Conservation (phyloP, 2,797 vertebrate genomes). For the Enteromius radiatus region DNA sequence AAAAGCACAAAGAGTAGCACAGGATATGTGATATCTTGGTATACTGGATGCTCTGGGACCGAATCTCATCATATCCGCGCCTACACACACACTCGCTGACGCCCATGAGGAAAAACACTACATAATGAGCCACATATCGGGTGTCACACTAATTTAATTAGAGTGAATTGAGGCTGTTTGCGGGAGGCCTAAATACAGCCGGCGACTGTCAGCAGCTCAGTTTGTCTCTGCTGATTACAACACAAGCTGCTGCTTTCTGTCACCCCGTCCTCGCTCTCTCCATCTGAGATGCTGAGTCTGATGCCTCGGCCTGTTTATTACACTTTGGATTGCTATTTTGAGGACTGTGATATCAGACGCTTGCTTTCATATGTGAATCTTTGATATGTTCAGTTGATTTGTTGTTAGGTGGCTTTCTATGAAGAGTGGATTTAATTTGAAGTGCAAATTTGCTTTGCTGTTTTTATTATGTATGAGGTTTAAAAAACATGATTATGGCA, state of each 20-base stretch:
- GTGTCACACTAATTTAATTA: slow-evolving; percentile 51
- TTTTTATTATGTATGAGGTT: neutral
- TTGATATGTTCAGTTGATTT: neutral
- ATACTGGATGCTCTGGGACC: neutral
- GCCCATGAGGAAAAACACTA: slow-evolving; percentile 35
- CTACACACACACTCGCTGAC: slow-evolving; percentile 3
- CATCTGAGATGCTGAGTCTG: slow-evolving; percentile 20
- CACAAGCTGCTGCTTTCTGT: slow-evolving; percentile 27
- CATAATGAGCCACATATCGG: slow-evolving; percentile 47
- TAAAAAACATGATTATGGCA: neutral
- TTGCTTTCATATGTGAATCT: neutral
- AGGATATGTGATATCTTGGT: neutral
- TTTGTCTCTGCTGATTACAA: slow-evolving; percentile 33
- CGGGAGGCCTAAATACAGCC: slow-evolving; percentile 45
- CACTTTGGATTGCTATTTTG: slow-evolving; percentile 25
- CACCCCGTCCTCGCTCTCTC: slow-evolving; percentile 4
- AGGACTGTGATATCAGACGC: slow-evolving; percentile 27
- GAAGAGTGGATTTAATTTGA: neutral
- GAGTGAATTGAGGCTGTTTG: slow-evolving; percentile 30
- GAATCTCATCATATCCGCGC: slow-evolving; percentile 6
- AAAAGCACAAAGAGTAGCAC: neutral
- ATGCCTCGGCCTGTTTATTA: slow-evolving; percentile 40
- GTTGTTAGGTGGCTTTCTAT: neutral
- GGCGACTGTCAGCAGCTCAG: slow-evolving; percentile 33
- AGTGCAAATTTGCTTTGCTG: neutral